A percentile compares a stretch with the other conserved stretches of the same genome.
Conservation (phyloP, 2,113 vertebrate genomes). For the Percina caprodes region DNA sequence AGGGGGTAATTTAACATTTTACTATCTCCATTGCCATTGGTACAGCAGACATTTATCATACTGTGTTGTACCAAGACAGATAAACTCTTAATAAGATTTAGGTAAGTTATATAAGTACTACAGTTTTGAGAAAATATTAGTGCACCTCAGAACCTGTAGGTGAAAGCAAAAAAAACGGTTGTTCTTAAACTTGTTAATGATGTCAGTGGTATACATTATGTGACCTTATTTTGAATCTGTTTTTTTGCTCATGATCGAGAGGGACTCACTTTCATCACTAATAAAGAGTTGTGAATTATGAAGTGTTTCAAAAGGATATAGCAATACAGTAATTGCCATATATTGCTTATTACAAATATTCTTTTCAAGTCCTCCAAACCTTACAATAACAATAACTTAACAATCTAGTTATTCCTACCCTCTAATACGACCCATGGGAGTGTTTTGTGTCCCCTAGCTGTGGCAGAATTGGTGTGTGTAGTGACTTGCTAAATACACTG, state of each 20-base stretch:
- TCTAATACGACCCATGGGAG: too few species aligned
- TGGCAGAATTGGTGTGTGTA: too few species aligned
- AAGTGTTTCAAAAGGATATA: conserved; percentile 5
- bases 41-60: background rate
- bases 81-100: background rate
- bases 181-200: background rate
- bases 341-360: background rate
- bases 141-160: background rate
- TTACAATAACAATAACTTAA: too few species aligned
- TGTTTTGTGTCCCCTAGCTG: too few species aligned
- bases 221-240: background rate
- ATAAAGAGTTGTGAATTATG: background rate
- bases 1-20: background rate
- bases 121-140: background rate
- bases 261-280: background rate
- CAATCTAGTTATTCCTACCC: too few species aligned
- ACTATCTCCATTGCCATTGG: background rate
- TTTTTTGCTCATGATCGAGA: background rate
- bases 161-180: background rate
- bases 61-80: background rate
- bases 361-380: background rate
- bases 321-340: background rate
- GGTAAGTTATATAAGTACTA: background rate
- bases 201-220: background rate
- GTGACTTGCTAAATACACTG: too few species aligned